Evolutionary conservation across 2,113 vertebrate species (phyloP), one percentile per base, ranked within the genome.

Genomic region (Leucosticte australis): DNA sequence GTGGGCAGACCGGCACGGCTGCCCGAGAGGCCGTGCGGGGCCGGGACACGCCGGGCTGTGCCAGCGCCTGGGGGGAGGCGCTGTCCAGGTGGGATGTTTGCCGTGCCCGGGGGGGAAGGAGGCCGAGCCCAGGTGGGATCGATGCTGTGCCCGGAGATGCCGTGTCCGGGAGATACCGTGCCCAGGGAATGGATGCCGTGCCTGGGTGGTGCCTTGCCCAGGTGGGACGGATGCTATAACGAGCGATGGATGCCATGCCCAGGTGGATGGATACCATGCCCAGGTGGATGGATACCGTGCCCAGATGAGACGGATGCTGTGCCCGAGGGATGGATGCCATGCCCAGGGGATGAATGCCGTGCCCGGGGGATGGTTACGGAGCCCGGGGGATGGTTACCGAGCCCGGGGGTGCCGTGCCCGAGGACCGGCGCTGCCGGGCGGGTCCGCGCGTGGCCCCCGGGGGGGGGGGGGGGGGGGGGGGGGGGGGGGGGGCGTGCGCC

Each of bases 281-380:
- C 27, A 4, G 55, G 19, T 11, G 57, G 46, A 47, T 15, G 10
- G 7, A 1, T 56, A 28, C 22, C 10, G 4, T 11, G 16, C 33
- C 33, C 53, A 2, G n/a, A 17, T 22, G 6, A 5, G 4, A 50
- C 14, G 50, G 4, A 28, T 7, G 37, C 26, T 3, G 31, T 24
- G 26, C 12, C 39, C 23, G 33, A 3, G 13, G 26, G 1, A 15
- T 24, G 47, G 6, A 2, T 70, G 50, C 37, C 9, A 11, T 3
- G 28, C 21, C 49, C 49, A 0, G 4, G 13, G 26, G 1, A 15
- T 24, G 47, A 4, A 2, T 70, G 50, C 37, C 9, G 15, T 3
- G 28, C 21, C 49, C 49, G 6, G 46, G 16, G 37, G 3, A 31
- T 19, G 52, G 30, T 8, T 52, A 37, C 68, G 15, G 15, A 7